Evolutionary conservation across 1,140 invertebrate genomes (phyloP).

Genomic region (Aphelinus atriplicis): DNA sequence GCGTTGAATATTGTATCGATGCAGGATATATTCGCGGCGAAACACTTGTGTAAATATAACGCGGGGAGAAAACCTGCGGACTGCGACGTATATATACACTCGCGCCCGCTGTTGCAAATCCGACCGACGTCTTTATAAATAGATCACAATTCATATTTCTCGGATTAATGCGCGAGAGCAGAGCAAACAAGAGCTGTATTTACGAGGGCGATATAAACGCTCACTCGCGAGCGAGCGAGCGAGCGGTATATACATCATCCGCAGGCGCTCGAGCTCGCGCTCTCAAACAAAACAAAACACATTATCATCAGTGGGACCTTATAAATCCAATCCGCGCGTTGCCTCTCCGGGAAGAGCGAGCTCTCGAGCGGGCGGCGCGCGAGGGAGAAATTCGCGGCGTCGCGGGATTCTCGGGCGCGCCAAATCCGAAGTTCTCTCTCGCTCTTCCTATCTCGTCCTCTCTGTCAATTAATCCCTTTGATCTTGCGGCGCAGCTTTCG

Average conservation of each 20-base stretch:
- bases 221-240: background rate
- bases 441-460: slow-evolving; percentile 11
- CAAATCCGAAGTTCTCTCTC: background rate
- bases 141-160: slow-evolving; percentile 36
- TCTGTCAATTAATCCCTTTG: slow-evolving; percentile 34
- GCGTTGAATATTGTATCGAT: too few species aligned
- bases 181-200: slow-evolving; percentile 25
- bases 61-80: too few species aligned
- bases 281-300: slow-evolving; percentile 33
- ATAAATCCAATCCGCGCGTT: slow-evolving; percentile 27
- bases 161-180: background rate
- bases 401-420: background rate
- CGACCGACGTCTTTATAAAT: slow-evolving; percentile 27
- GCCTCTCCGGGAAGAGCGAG: background rate
- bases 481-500: background rate
- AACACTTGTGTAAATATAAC: too few species aligned
- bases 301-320: slow-evolving; percentile 30
- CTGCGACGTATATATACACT: too few species aligned
- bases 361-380: background rate
- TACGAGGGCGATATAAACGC: slow-evolving; percentile 28
- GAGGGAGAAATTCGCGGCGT: slow-evolving; percentile 18
- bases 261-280: too few species aligned
- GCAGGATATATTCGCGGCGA: too few species aligned
- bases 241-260: slow-evolving; percentile 25
- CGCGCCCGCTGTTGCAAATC: slow-evolving; percentile 1